Evolutionary conservation across 1,140 invertebrate species (phyloP), one percentile per base, ranked within the genome.

Genomic region (Leptinotarsa undecemlineata): DNA sequence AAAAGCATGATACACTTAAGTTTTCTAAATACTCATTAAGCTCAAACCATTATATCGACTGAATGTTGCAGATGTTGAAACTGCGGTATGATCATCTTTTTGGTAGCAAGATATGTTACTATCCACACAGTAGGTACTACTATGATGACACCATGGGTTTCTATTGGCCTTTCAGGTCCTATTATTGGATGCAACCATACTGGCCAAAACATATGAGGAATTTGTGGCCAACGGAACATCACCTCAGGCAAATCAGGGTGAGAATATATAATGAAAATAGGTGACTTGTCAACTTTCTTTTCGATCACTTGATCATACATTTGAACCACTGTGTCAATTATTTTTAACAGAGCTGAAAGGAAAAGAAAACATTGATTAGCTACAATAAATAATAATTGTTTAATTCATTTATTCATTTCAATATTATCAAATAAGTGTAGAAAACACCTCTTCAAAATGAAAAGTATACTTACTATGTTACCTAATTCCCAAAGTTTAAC

Each of bases 211-310:
- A 77, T 48, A 62, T 79, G 15, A 68, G 73, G 67, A 73, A 79
- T 71, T 73, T 77, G 68, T 79, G 75, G 78, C 78, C 78, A 42
- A 79, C 78, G 23, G 78, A 79, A 70, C 75, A 79, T 71, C 78
- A 79, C 48, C 48, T 79, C 14, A 77, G 78, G 60, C 73, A 79
- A 75, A 75, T 79, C 47, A 72, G 78, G 71, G 78, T 79, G 72
- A 79, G 78, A 68, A 68, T 19, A 57, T 17, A 20, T 5, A 72
- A 47, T 19, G 17, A 19, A 15, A 11, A 14, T 47, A 23, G 2
- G 11, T 62, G 26, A 23, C n/a, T 19, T 21, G n/a, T 17, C 48
- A n/a, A n/a, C n/a, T n/a, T 21, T 19, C 14, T 47, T n/a, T 64
- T 66, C 6, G 19, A 17, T 68, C 26, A 42, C 4, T 68, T 69